These are phyloP conservation scores for Ophiothrix spiculata DNA, from an alignment of 35 echinoderm and acorn worm genomes.

Conservation along the genomic window DNA sequence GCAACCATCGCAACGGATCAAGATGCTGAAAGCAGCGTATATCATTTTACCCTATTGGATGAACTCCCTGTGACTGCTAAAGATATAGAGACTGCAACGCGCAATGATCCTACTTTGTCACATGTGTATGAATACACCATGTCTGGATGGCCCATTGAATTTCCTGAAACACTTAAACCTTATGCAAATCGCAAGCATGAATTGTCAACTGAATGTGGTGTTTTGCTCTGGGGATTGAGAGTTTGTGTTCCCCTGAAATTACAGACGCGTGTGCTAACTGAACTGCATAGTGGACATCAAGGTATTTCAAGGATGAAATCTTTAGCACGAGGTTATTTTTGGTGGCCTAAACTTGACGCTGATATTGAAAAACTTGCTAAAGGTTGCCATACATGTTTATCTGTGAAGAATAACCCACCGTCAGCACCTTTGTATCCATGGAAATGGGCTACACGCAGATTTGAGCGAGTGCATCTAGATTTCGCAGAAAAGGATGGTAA, in stretches of 20 bases:
- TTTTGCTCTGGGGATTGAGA: conserved; percentile 33
- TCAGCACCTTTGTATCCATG: conserved; percentile 44
- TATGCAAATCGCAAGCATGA: conserved; percentile 10
- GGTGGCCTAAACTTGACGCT: conserved; percentile 54
- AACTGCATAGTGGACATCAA: conserved; percentile 43
- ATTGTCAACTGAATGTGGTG: conserved; percentile 31
- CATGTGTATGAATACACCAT: conserved; percentile 22
- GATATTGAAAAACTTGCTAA: conserved; percentile 45
- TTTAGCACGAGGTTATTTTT: conserved; percentile 30
- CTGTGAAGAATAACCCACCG: conserved; percentile 24
- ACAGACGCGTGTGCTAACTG: background rate
- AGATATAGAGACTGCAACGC: conserved; percentile 46
- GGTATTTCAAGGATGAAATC: conserved; percentile 51
- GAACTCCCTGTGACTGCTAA: conserved; percentile 43
- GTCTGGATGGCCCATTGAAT: conserved; percentile 19
- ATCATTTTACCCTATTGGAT: conserved; percentile 30
- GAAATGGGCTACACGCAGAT: conserved; percentile 38
- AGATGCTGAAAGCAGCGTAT: conserved; percentile 6
- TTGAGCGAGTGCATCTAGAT: conserved; percentile 47
- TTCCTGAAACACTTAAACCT: conserved; percentile 2
- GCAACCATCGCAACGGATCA: conserved; percentile 24
- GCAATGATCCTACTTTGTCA: conserved; percentile 26
- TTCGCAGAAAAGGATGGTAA: conserved; percentile 54
- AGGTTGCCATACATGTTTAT: conserved; percentile 24
- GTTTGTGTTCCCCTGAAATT: conserved; percentile 27